Base-by-base conservation (phyloP, 2,113 vertebrate genomes). In the Pseudorasbora parva region DNA sequence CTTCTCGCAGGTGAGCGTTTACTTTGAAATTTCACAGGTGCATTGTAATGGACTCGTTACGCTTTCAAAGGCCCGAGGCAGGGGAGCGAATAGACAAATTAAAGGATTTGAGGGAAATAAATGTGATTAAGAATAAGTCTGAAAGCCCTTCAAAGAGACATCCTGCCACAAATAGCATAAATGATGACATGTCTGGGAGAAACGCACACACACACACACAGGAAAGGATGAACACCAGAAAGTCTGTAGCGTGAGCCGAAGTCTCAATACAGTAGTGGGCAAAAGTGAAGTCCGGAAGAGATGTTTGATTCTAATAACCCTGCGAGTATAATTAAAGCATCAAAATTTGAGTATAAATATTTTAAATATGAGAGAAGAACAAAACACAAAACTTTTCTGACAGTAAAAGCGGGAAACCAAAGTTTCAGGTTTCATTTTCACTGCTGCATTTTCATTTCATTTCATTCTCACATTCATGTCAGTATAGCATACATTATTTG, bases 41-140 rank as follows among this genome's bases (percentile, higher is more conserved):
- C 47, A 41, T 82, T 76, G 73, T 86, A 89, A 92, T 89, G 88
- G 88, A 85, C 57, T 91, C 89, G 89, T 45, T 93, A 2, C 5
- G 93, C 90, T 45, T 90, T 92, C 92, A 62, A 62, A 62, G 10
- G 5, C 91, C 72, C 89, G 79, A 72, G 23, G 77, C 6, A 85
- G 74, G 45, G 82, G 76, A 56, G 78, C 17, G 30, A 85, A 90
- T 88, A 89, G 83, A 89, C 78, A 82, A 8, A 27, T 54, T 41
- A 78, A 79, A 57, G 43, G 75, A 74, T 64, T 77, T 56, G 68
- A 78, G 57, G 72, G 73, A 77, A 66, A 41, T 56, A 8, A 81
- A 19, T n/a, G 57, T 49, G 78, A 75, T 51, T 43, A 51, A 59
- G 49, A 43, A 87, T 84, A 73, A 81, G 74, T 71, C 86, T 89